Evolutionary conservation across 2,888 invertebrate species (phyloP), one percentile per base, ranked within the genome.

Genomic region (Latrodectus elegans): DNA sequence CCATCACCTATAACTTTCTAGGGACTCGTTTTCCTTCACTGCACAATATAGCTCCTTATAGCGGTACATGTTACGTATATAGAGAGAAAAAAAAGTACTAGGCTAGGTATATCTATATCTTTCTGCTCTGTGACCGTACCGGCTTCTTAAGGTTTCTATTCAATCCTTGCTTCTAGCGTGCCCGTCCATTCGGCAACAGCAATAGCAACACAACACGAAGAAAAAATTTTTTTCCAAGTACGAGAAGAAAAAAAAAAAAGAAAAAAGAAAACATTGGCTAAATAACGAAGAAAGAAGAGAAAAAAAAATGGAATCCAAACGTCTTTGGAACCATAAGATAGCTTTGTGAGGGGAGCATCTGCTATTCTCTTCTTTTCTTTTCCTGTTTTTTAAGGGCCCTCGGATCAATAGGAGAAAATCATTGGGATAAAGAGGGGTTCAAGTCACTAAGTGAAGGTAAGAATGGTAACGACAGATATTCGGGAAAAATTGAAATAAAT

Each of bases 291-390:
- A 81, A 87, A 86, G 85, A 68, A 74, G 70, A 74, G 70, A 70
- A 60, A 55, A 65, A 65, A 65, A 84, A 72, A 86, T 76, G 60
- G 77, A 78, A 82, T 82, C 74, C 70, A 65, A 26, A 68, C 77
- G 82, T 83, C 87, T 88, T 88, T 88, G 87, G 87, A 67, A 82
- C 87, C 76, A 87, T 87, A 88, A 88, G 87, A 88, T 88, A 88
- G 87, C 87, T 88, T 88, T 88, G 87, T 88, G 83, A 88, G 74
- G 38, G 87, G 83, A 79, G 82, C 83, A 83, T 88, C 83, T 88
- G 83, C 87, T 88, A 79, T 88, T 82, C 87, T 88, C 52, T 60
- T 70, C 73, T 60, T 60, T 87, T 77, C 74, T 78, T 73, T 79
- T 88, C 70, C 87, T 88, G 87, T 83, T 88, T 87, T 87, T 87